Evolutionary conservation across 2,113 vertebrate species (phyloP), one percentile per base, ranked within the genome.

Genomic region (Myrmecobius fasciatus): DNA sequence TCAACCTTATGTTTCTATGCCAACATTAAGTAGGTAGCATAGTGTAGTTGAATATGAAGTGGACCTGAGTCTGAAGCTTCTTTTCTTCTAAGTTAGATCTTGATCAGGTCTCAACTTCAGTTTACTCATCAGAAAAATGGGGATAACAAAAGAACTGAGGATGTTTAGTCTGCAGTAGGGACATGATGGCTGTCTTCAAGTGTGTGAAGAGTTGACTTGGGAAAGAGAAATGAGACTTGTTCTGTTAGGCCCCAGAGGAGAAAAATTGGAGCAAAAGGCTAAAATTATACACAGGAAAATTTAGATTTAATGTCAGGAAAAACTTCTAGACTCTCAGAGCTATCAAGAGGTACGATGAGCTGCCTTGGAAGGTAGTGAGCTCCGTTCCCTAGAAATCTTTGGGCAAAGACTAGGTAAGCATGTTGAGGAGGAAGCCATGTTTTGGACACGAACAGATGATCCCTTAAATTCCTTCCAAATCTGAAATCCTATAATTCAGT

Each of bases 21-120:
- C 95, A 96, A 89, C 25, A n/a, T n/a, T n/a, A 20, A 24, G 56
- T 0, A n/a, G 52, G 90, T 51, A 94, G 54, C 36, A n/a, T n/a
- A 17, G 0, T 75, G 2, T 43, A 75, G 36, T 17, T n/a, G 67
- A 75, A 20, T 43, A n/a, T 75, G 36, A 75, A 75, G 6, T 75
- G 2, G 60, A 75, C 31, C 14, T n/a, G 26, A 60, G 26, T 60
- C 7, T 31, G 26, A 60, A 60, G 54, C 26, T 31, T 56, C 26
- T 56, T 60, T 60, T 36, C 56, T 60, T 28, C 56, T 36, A 60
- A 36, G 56, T 60, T 12, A 12, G 56, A 31, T 60, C 56, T 60
- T 60, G 11, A 31, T 14, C 67, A 75, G 67, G 3, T 75, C 67
- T 5, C 11, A 75, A 36, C 36, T 6, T 75, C 6, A 75, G 36